Conservation (phyloP, 2,888 invertebrate genomes). For the Ornithoptera priamus region DNA sequence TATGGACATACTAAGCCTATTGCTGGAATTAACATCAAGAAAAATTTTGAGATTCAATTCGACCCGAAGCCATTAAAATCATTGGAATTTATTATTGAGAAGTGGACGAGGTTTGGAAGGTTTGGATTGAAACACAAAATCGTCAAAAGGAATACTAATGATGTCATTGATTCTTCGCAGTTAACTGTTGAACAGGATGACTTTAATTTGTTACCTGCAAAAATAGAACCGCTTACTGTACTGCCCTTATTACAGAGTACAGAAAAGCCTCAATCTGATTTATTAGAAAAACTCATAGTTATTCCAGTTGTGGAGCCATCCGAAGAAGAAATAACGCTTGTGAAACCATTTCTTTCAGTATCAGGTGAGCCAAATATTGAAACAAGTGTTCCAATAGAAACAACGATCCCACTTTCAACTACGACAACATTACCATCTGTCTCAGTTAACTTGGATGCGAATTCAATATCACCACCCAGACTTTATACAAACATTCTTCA, state of each 20-base stretch:
- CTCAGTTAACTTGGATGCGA: not conserved
- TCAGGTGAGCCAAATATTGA: constrained; percentile 13
- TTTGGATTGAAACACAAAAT: constrained; percentile 26
- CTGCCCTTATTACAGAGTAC: constrained; percentile 2
- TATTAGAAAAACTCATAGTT: constrained; percentile 16
- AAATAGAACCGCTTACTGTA: constrained; percentile 5
- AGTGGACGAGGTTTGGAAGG: constrained; percentile 27
- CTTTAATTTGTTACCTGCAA: constrained; percentile 17
- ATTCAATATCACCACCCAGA: constrained; percentile 6
- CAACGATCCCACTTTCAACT: constrained; percentile 6
- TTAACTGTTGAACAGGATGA: constrained; percentile 10
- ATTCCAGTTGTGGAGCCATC: constrained; percentile 25
- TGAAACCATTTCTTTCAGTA: constrained; percentile 11
- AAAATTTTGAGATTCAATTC: constrained; percentile 46
- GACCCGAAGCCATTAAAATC: constrained; percentile 23
- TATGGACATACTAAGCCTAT: constrained; percentile 17
- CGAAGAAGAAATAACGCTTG: constrained; percentile 12
- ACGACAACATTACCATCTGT: not conserved
- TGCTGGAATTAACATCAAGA: constrained; percentile 45
- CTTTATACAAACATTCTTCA: constrained; percentile 27
- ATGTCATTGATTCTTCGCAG: constrained; percentile 1
- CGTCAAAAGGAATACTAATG: constrained; percentile 16
- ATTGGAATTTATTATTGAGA: constrained; percentile 25
- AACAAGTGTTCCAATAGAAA: constrained; percentile 7
- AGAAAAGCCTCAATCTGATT: constrained; percentile 6